phyloP scores from a whole-genome alignment of 2,888 invertebrate species.

The Terebella lapidaria region DNA sequence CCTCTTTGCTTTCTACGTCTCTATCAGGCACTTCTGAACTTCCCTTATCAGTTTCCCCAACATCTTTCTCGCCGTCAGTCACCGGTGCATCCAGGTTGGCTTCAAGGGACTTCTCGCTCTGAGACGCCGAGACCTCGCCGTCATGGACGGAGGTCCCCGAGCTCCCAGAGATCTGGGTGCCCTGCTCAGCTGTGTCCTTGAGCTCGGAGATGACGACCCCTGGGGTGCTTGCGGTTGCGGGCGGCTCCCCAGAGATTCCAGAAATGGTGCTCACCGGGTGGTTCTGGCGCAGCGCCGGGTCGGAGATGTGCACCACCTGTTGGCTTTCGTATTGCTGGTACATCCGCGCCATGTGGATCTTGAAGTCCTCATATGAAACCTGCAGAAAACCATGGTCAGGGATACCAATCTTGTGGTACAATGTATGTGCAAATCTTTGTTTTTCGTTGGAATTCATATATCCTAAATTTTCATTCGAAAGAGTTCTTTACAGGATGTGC shows the following conservation, averaged over 20 bases:
- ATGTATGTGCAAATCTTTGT: neutral
- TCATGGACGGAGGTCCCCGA: neutral
- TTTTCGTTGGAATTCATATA: neutral
- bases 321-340: conserved; percentile 74
- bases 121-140: conserved; percentile 21
- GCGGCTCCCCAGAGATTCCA: conserved; percentile 56
- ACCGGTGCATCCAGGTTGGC: conserved; percentile 15
- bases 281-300: conserved; percentile 86
- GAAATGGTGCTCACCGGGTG: conserved; percentile 94
- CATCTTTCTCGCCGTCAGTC: neutral
- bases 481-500: neutral
- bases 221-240: conserved; percentile 14
- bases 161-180: conserved; percentile 9
- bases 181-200: conserved; percentile 19
- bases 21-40: conserved; percentile 17
- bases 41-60: neutral
- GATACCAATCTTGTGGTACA: no score
- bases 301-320: conserved; percentile 88
- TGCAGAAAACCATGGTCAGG: no score
- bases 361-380: conserved; percentile 98
- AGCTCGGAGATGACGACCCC: conserved; percentile 42
- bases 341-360: conserved; percentile 95
- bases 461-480: neutral
- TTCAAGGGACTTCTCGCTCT: conserved; percentile 12
- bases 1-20: conserved; percentile 12